A percentile compares a stretch with the other conserved stretches of the same genome.
phyloP scores from a whole-genome alignment of 1,140 invertebrate genomes.

The Drosophila serrata region DNA sequence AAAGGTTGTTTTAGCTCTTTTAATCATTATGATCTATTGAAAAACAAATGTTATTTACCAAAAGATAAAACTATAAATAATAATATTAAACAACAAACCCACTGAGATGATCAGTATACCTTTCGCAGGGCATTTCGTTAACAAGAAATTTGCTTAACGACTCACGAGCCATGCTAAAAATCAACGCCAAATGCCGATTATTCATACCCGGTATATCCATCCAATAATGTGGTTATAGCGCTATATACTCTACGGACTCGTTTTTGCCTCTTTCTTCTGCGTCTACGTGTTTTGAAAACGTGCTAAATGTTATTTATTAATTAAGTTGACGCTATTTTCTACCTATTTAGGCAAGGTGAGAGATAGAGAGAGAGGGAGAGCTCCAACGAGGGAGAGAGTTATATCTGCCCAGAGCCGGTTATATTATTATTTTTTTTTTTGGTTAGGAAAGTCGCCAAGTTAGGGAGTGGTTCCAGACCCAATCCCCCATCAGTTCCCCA shows the following conservation, averaged over 20 bases:
- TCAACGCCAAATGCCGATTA: constrained; percentile 73
- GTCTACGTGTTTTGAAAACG: constrained; percentile 50
- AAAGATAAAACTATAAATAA: not conserved
- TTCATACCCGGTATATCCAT: constrained; percentile 62
- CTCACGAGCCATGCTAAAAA: constrained; percentile 65
- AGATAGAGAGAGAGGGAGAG: not conserved
- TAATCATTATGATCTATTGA: constrained; percentile 17
- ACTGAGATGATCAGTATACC: constrained; percentile 5
- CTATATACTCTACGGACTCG: constrained; percentile 21
- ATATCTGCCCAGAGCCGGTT: constrained; percentile 40
- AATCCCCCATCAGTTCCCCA: constrained; percentile 12
- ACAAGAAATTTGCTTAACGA: constrained; percentile 49
- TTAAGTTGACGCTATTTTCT: constrained; percentile 80
- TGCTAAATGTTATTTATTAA: constrained; percentile 84
- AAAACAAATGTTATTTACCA: constrained; percentile 3
- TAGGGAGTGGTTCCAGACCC: constrained; percentile 60
- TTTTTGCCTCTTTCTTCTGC: not conserved
- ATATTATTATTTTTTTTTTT: too few relatives aligned
- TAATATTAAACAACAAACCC: not conserved
- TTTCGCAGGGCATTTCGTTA: constrained; percentile 28
- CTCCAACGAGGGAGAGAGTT: constrained; percentile 29
- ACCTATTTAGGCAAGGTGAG: constrained; percentile 54
- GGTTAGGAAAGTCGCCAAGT: constrained; percentile 46
- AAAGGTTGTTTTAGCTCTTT: constrained; percentile 32
- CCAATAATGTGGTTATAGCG: constrained; percentile 40